These are phyloP conservation scores for Protobothrops flavoviridis DNA, from an alignment of 2,113 vertebrate genomes.

Conservation along the genomic window DNA sequence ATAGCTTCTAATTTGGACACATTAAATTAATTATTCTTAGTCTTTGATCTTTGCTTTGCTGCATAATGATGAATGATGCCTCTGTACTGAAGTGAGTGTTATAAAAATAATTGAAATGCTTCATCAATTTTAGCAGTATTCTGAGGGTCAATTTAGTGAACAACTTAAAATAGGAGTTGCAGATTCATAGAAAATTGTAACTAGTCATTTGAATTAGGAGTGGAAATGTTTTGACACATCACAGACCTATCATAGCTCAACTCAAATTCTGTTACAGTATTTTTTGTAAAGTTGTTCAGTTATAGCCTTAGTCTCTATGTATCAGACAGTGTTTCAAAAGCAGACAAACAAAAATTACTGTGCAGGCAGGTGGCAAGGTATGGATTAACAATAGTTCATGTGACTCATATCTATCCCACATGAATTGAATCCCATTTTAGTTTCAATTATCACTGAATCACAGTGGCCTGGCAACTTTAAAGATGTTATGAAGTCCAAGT, in stretches of 20 bases:
- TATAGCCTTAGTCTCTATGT: not conserved
- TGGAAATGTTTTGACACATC: not conserved
- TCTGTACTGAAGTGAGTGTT: not conserved
- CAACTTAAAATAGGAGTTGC: not conserved
- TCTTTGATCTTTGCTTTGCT: not conserved
- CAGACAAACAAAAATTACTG: not conserved
- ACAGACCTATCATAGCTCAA: no score
- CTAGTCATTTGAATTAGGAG: not conserved
- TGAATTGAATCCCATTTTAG: not conserved
- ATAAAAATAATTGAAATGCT: not conserved
- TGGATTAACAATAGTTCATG: not conserved
- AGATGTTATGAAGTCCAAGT: not conserved
- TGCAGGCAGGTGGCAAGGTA: not conserved
- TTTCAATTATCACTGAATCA: not conserved
- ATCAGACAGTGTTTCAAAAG: not conserved
- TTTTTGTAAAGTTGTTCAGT: not conserved
- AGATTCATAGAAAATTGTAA: not conserved
- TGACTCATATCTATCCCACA: not conserved
- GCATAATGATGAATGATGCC: not conserved
- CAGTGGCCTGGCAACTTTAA: not conserved
- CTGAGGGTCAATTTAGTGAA: not conserved
- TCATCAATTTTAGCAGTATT: not conserved
- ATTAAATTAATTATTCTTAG: not conserved
- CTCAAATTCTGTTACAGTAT: not conserved
- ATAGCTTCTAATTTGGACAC: not conserved